Evolutionary conservation across 2,888 invertebrate species (phyloP).

Genomic region (Parascotia fuliginaria): DNA sequence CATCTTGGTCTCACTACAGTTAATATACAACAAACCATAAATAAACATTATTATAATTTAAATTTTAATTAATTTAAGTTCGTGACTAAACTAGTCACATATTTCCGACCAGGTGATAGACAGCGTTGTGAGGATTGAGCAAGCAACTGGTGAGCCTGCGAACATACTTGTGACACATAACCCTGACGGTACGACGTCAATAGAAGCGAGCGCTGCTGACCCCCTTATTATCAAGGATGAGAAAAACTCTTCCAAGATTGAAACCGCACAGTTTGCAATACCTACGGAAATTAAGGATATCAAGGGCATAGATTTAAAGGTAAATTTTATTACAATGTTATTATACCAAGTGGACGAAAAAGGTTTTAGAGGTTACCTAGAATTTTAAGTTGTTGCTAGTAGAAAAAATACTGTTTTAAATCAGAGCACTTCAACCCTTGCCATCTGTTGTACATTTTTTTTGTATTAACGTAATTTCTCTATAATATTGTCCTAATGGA

Average conservation of each 20-base stretch:
- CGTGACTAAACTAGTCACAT: constrained; percentile 19
- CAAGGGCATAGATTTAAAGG: constrained; percentile 80
- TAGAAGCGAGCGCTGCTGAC: constrained; percentile 76
- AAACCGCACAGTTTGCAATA: constrained; percentile 78
- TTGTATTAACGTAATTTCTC: no score
- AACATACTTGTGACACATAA: constrained; percentile 83
- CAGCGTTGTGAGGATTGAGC: constrained; percentile 82
- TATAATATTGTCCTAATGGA: no score
- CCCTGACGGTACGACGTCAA: constrained; percentile 81
- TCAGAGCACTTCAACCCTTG: no score
- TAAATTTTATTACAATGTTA: constrained; percentile 26
- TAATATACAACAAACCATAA: background rate
- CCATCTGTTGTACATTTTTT: no score
- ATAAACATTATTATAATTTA: background rate
- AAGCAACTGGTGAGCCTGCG: constrained; percentile 80
- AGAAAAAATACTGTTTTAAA: no score
- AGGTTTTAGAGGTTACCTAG: no score
- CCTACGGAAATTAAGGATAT: constrained; percentile 82
- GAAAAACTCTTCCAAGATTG: constrained; percentile 72
- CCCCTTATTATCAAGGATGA: constrained; percentile 86
- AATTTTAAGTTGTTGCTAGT: no score
- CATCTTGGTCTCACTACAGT: no score
- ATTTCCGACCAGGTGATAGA: constrained; percentile 71
- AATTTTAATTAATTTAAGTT: constrained; percentile 23
- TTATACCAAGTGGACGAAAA: no score